phyloP scores from a whole-genome alignment of 37 sponge, comb jelly and placozoan species.

The Spongilla lacustris region DNA sequence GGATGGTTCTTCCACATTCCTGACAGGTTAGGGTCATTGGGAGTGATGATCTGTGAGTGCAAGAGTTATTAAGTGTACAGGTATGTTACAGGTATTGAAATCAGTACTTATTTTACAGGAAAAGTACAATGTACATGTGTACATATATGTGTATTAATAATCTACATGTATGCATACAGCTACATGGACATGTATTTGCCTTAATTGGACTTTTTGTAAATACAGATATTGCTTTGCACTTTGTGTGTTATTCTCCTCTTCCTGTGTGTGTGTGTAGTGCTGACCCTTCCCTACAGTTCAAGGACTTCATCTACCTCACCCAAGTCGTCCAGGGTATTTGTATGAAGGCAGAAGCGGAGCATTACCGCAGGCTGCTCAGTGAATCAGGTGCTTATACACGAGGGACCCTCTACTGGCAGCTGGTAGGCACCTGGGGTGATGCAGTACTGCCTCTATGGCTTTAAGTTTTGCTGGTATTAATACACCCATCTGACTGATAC shows the following conservation, averaged over 20 bases:
- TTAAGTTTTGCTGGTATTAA: not conserved
- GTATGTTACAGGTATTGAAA: too few species aligned
- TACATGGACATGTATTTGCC: not conserved
- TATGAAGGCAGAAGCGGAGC: constrained; percentile 86
- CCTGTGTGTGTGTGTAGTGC: constrained; percentile 39
- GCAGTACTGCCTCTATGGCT: not conserved
- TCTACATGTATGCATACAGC: not conserved
- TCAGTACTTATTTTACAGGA: too few species aligned
- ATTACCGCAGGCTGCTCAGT: constrained; percentile 80
- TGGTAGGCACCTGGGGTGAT: constrained; percentile 35
- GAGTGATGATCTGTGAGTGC: not conserved
- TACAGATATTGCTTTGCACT: too few species aligned
- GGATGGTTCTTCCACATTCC: constrained; percentile 68
- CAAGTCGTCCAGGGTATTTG: constrained; percentile 91
- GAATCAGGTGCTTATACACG: constrained; percentile 73
- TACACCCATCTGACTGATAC: too few species aligned
- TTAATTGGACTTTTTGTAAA: too few species aligned
- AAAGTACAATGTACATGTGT: not conserved
- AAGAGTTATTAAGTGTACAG: too few species aligned
- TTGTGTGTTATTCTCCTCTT: too few species aligned
- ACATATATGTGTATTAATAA: not conserved
- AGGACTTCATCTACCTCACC: constrained; percentile 87
- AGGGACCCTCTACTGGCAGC: constrained; percentile 97
- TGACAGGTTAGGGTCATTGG: constrained; percentile 56
- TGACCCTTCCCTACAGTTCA: constrained; percentile 57